Evolutionary conservation across 2,113 vertebrate genomes (phyloP).

Genomic region (Phodopus roborovskii): DNA sequence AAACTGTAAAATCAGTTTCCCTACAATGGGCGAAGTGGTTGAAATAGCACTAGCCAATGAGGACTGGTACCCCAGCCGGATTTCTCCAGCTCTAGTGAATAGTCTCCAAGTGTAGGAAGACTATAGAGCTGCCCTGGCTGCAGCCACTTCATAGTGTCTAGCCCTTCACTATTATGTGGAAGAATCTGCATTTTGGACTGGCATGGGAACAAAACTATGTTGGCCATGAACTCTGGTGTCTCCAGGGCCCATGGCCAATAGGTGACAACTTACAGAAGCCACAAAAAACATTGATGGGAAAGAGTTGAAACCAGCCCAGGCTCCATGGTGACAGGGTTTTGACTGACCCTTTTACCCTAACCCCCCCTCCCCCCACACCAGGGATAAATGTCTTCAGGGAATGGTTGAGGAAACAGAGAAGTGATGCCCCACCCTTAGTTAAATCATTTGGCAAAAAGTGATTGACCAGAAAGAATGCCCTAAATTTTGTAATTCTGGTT

Average conservation of each 20-base stretch:
- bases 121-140: not conserved
- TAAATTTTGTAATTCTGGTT: slow-evolving; percentile 61
- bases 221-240: slow-evolving; percentile 21
- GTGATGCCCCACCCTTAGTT: slow-evolving; percentile 23
- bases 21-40: slow-evolving; percentile 66
- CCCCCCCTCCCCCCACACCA: no score
- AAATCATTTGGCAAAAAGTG: slow-evolving; percentile 58
- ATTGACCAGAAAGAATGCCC: slow-evolving; percentile 36
- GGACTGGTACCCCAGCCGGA: not conserved
- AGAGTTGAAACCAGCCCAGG: slow-evolving; percentile 64
- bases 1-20: slow-evolving; percentile 84
- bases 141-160: not conserved
- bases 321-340: slow-evolving; percentile 22
- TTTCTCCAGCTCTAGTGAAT: not conserved
- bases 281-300: slow-evolving; percentile 61
- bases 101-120: not conserved
- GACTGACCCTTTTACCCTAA: slow-evolving; percentile 4
- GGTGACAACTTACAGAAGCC: slow-evolving; percentile 56
- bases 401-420: slow-evolving; percentile 47
- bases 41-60: slow-evolving; percentile 71
- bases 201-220: slow-evolving; percentile 39
- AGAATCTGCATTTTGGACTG: slow-evolving; percentile 39
- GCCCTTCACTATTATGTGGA: slow-evolving; percentile 17
- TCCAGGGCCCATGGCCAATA: slow-evolving; percentile 41
- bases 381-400: slow-evolving; percentile 45